A percentile compares a stretch with the other conserved stretches of the same genome.
Conservation (phyloP, 2,888 invertebrate species). For the Scrobipalpa atriplicella region DNA sequence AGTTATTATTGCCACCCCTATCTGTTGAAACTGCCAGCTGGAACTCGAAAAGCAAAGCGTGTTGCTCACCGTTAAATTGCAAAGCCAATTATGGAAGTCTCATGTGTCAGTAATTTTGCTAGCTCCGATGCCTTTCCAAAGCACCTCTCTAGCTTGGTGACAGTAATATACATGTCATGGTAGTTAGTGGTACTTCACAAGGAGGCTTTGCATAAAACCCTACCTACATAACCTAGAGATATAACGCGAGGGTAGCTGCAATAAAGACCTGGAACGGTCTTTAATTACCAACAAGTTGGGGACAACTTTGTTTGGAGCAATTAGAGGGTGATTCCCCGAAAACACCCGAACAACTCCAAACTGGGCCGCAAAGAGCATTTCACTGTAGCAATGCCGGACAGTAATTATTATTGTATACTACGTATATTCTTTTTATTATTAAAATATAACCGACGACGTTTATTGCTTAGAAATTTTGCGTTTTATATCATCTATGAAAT, state of each 20-base stretch:
- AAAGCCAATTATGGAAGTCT: too few species aligned
- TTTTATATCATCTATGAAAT: too few species aligned
- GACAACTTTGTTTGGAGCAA: constrained; percentile 33
- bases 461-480: too few species aligned
- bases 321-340: constrained; percentile 31
- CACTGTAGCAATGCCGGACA: constrained; percentile 41
- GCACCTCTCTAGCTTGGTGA: too few species aligned
- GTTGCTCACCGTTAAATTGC: too few species aligned
- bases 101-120: too few species aligned
- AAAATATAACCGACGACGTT: too few species aligned
- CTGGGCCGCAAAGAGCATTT: constrained; percentile 56
- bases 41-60: too few species aligned
- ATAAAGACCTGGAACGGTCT: constrained; percentile 9
- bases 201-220: not conserved
- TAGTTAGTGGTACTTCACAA: not conserved
- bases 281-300: constrained; percentile 19
- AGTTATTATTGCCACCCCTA: too few species aligned
- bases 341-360: constrained; percentile 35
- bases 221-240: not conserved
- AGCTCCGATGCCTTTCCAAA: too few species aligned
- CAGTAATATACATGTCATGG: not conserved
- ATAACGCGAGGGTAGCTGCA: not conserved
- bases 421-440: too few species aligned
- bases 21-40: too few species aligned
- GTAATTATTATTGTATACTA: not conserved